Evolutionary conservation across 2,113 vertebrate species (phyloP), one percentile per base, ranked within the genome.

Genomic region (Cygnus atratus): DNA sequence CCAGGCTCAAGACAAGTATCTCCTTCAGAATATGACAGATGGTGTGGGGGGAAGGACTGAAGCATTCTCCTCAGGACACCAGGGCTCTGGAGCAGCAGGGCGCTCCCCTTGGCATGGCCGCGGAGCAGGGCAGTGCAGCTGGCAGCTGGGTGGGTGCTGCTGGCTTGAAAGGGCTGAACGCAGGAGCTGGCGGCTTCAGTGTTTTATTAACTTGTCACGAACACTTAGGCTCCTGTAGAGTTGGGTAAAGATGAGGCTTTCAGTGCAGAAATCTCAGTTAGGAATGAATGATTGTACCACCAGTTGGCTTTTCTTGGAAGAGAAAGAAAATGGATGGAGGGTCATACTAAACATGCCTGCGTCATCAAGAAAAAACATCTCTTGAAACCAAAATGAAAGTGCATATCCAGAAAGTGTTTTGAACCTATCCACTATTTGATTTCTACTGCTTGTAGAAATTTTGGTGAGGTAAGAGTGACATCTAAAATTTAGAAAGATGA

Each of bases 191-290:
- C 35, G 57, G 43, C 58, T 17, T 28, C 19, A 33, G 55, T 6
- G 13, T 2, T 63, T 62, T 24, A 0, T n/a, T 2, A 11, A 10
- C n/a, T 84, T 65, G 12, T 5, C 20, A 2, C 0, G 19, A 37
- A 9, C 6, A 0, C 22, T 48, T 44, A 3, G 22, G 21, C 19
- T 76, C 16, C 67, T 28, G 0, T 6, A 33, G 48, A 55, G 44
- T 7, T 52, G 55, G 41, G 26, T 13, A 13, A 90, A 75, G 48
- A 39, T 2, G 4, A 71, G 61, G 44, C 13, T 78, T 37, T 20
- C 59, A 2, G 0, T 39, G 50, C 26, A 61, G 5, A 81, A 31
- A 19, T 24, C 46, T n/a, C 28, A 17, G 26, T 12, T 13, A 52
- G 58, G 37, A 41, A 10, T 33, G 15, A 52, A 20, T 21, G 35